phyloP scores from a whole-genome alignment of 1,140 invertebrate species.

The Mactra quadrangularis region DNA sequence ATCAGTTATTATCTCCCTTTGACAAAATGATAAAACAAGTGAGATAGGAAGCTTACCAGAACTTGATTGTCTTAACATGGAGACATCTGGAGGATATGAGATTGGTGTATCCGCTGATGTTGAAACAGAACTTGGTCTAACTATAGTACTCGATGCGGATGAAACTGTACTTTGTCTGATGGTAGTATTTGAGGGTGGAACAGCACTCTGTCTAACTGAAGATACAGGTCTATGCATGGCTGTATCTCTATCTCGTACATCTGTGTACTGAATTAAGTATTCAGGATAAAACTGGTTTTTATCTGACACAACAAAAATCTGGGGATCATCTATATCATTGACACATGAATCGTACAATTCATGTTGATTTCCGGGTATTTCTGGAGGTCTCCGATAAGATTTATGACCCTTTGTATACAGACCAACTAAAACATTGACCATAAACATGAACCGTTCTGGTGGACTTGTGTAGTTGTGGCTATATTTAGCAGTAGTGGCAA shows the following conservation, averaged over 20 bases:
- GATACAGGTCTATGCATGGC: too few species aligned
- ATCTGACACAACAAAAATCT: conserved; percentile 77
- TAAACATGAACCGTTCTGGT: conserved; percentile 68
- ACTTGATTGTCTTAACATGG: too few species aligned
- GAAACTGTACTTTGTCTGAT: too few species aligned
- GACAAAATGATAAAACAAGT: too few species aligned
- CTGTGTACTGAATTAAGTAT: conserved; percentile 76
- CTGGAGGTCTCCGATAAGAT: conserved; percentile 70
- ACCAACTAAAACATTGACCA: conserved; percentile 76
- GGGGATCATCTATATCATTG: conserved; percentile 68
- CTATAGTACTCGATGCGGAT: too few species aligned
- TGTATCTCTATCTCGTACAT: not conserved
- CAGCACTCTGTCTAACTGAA: too few species aligned
- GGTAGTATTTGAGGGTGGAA: too few species aligned
- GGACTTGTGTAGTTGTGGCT: conserved; percentile 69
- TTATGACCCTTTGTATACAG: conserved; percentile 67
- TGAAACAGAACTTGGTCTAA: too few species aligned
- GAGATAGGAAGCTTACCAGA: too few species aligned
- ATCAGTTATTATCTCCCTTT: too few species aligned
- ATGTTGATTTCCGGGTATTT: conserved; percentile 60
- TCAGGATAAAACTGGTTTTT: conserved; percentile 77
- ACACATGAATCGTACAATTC: conserved; percentile 79
- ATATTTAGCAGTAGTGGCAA: conserved; percentile 73
- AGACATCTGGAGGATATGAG: too few species aligned
- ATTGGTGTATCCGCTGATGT: too few species aligned